Conservation (phyloP, 2,797 vertebrate species). For the Cryptoprocta ferox region DNA sequence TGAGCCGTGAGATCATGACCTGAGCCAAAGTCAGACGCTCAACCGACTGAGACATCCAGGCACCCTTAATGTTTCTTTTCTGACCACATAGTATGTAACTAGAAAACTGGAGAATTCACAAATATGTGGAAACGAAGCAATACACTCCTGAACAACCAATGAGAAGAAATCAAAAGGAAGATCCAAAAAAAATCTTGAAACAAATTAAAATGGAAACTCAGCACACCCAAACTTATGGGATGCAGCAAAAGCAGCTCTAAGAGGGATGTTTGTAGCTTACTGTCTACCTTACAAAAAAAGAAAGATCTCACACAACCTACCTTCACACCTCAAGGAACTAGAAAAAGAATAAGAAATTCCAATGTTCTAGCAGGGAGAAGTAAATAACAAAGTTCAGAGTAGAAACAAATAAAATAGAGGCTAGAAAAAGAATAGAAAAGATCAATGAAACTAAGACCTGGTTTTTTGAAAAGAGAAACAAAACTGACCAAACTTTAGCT, state of each 20-base stretch:
- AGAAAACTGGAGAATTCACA: neutral
- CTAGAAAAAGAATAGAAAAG: neutral
- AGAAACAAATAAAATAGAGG: neutral
- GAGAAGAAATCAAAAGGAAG: neutral
- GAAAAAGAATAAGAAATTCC: neutral
- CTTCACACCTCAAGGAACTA: neutral
- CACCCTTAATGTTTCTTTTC: neutral
- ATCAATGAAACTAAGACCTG: neutral
- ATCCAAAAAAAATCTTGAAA: neutral
- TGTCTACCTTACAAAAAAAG: neutral
- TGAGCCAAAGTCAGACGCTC: too few species aligned
- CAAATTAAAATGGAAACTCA: neutral
- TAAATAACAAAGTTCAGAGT: neutral
- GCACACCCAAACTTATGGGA: neutral
- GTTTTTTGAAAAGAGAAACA: neutral
- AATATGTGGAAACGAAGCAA: neutral
- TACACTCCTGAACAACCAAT: neutral
- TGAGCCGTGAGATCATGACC: too few species aligned
- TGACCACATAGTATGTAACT: neutral
- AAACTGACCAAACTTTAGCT: neutral
- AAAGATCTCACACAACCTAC: neutral
- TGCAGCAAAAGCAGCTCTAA: neutral
- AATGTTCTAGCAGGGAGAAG: neutral
- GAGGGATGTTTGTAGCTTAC: neutral
- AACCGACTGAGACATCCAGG: too few species aligned